Percentiles rank a stretch among this genome's conserved stretches.
Evolutionary conservation across 2,113 vertebrate genomes (phyloP).

Genomic region (Irena cyanogastra): DNA sequence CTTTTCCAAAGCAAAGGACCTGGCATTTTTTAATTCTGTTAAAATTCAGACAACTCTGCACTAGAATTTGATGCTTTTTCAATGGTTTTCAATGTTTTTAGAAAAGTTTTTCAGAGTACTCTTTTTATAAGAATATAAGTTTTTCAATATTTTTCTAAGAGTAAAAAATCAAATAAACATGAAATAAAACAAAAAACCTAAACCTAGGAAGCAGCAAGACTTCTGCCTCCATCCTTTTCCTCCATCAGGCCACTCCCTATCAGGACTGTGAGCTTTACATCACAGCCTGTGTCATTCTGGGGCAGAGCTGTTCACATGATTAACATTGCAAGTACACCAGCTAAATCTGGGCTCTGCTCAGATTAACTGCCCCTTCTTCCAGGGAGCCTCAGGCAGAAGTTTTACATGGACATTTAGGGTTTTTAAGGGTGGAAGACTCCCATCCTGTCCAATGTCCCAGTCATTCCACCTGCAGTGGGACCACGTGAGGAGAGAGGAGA

Average conservation of each 20-base stretch:
- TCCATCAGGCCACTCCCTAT: neutral
- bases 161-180: neutral
- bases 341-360: neutral
- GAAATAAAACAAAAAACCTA: neutral
- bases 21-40: neutral
- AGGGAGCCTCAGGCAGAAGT: neutral
- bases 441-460: neutral
- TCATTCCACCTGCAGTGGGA: neutral
- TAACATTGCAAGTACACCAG: neutral
- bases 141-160: neutral
- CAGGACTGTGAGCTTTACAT: neutral
- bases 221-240: neutral
- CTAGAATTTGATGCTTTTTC: neutral
- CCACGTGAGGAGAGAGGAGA: neutral
- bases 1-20: neutral
- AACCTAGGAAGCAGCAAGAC: neutral
- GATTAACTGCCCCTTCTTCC: neutral
- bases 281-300: neutral
- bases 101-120: no score
- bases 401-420: neutral
- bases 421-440: neutral
- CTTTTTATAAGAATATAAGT: no score
- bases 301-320: neutral
- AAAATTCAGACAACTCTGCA: neutral
- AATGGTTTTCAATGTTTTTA: neutral